These are phyloP conservation scores for Labeo calbasu DNA, from an alignment of 2,797 vertebrate genomes.

Conservation along the genomic window DNA sequence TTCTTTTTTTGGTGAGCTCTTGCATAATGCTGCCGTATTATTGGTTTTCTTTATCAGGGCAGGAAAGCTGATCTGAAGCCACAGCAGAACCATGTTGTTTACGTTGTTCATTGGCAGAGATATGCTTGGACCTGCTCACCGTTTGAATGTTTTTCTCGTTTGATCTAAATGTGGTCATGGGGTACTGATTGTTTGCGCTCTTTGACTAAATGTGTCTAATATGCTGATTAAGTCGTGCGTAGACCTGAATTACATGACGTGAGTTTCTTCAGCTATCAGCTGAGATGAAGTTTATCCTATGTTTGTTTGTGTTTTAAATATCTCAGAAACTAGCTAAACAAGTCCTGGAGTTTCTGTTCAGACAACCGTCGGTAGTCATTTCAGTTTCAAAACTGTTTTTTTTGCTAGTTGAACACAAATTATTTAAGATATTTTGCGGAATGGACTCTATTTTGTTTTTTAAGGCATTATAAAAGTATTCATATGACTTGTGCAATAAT, in stretches of 20 bases:
- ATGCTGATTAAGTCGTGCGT: neutral
- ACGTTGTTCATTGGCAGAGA: conserved; percentile 37
- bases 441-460: neutral
- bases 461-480: neutral
- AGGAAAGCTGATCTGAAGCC: conserved; percentile 31
- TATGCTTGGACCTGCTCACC: conserved; percentile 42
- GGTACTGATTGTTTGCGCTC: neutral
- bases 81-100: conserved; percentile 30
- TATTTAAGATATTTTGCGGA: neutral
- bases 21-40: neutral
- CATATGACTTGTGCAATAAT: neutral
- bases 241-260: neutral
- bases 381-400: neutral
- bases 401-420: neutral
- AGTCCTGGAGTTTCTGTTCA: conserved; percentile 41
- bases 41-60: conserved; percentile 14
- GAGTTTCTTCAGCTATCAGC: conserved; percentile 28
- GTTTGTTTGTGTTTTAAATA: conserved; percentile 32
- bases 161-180: conserved; percentile 13
- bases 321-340: conserved; percentile 43
- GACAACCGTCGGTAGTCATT: neutral
- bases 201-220: conserved; percentile 3
- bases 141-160: conserved; percentile 20
- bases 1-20: neutral
- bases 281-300: neutral